These are phyloP conservation scores for Dicyrtomina minuta DNA, from an alignment of 2,888 invertebrate species.

Conservation along the genomic window DNA sequence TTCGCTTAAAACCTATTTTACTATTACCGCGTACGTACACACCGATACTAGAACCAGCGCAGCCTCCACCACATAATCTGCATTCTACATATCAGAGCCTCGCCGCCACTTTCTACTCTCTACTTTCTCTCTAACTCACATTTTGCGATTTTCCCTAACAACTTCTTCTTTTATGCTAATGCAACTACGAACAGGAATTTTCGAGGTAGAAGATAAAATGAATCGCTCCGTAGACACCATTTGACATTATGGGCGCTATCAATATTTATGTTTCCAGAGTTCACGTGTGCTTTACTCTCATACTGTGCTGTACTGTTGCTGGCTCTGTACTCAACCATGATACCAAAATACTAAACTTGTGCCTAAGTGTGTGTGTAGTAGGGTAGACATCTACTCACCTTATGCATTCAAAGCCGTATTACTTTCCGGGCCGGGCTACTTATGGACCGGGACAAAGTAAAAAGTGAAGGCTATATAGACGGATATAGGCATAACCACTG, in stretches of 20 bases:
- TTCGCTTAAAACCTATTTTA: background rate
- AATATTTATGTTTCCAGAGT: conserved; percentile 14
- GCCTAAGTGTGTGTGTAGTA: too few relatives aligned
- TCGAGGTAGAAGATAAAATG: conserved; percentile 21
- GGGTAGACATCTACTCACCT: too few relatives aligned
- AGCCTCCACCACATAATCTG: background rate
- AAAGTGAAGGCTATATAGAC: too few relatives aligned
- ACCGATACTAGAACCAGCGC: background rate
- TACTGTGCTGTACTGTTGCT: too few relatives aligned
- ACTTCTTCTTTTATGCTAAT: conserved; percentile 12
- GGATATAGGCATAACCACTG: too few relatives aligned
- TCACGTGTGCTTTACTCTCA: conserved; percentile 8
- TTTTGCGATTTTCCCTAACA: background rate
- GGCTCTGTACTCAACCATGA: too few relatives aligned
- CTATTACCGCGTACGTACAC: too few relatives aligned
- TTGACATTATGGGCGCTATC: conserved; percentile 23
- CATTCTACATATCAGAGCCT: too few relatives aligned
- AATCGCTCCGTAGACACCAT: conserved; percentile 20
- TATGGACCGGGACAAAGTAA: too few relatives aligned
- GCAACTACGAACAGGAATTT: background rate
- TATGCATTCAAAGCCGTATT: too few relatives aligned
- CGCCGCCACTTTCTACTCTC: background rate
- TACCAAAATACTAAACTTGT: too few relatives aligned
- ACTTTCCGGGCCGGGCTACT: too few relatives aligned
- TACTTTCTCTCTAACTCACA: background rate